These are phyloP conservation scores for Vidua macroura DNA, from an alignment of 2,113 vertebrate species.

Conservation along the genomic window DNA sequence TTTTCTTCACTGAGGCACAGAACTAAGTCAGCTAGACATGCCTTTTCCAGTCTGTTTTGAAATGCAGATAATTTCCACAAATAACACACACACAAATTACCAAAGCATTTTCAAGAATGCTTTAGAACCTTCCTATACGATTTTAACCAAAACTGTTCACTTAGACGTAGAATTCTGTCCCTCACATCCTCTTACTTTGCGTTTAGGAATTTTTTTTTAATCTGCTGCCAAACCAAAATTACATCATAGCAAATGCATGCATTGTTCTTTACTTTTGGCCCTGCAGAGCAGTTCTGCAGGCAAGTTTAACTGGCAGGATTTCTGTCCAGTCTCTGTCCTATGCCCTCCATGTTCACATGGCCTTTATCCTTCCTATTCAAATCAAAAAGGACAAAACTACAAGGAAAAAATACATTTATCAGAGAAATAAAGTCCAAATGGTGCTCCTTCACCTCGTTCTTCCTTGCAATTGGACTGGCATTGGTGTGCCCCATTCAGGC, in stretches of 20 bases:
- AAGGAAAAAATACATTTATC: background rate
- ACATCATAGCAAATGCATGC: constrained; percentile 56
- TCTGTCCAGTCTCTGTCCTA: constrained; percentile 18
- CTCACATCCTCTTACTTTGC: constrained; percentile 27
- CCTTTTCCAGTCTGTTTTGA: background rate
- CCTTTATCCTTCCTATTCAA: background rate
- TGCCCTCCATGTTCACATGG: background rate
- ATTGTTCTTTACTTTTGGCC: constrained; percentile 33
- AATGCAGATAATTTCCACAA: background rate
- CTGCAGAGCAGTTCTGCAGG: constrained; percentile 39
- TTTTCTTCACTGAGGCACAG: background rate
- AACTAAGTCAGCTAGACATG: background rate
- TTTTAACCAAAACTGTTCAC: constrained; percentile 30
- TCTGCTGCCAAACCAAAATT: constrained; percentile 60
- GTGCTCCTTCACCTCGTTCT: background rate
- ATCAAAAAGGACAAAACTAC: background rate
- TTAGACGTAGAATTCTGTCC: constrained; percentile 11
- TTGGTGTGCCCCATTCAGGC: background rate
- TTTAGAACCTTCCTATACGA: background rate
- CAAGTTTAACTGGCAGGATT: background rate
- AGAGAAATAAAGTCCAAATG: background rate
- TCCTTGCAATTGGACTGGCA: accelerated
- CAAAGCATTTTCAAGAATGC: background rate
- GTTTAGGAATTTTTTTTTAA: constrained; percentile 24
- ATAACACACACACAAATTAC: background rate